A percentile compares a stretch with the other conserved stretches of the same genome.
These are phyloP conservation scores for Synanthedon myopaeformis DNA, from an alignment of 2,888 invertebrate species.

Conservation along the genomic window DNA sequence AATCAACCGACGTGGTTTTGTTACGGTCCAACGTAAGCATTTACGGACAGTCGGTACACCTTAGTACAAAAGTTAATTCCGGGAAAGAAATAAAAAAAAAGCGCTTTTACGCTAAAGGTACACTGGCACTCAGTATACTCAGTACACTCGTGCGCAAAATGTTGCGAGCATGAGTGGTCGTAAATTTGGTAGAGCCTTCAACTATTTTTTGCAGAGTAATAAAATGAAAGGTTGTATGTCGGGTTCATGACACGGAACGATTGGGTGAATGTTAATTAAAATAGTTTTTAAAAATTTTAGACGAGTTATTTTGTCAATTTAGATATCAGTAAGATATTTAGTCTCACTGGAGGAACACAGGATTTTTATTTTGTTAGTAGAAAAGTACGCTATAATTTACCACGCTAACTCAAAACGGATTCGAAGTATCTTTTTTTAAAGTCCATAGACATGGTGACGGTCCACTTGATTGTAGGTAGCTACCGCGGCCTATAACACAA, in stretches of 20 bases:
- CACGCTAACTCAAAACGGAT: too few species aligned
- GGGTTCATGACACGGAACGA: not conserved
- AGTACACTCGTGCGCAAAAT: slow-evolving; percentile 1
- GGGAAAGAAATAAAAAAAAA: slow-evolving; percentile 16
- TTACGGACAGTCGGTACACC: not conserved
- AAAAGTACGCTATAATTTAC: too few species aligned
- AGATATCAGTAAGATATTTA: too few species aligned
- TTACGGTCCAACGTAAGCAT: slow-evolving; percentile 10
- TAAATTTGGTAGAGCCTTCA: not conserved
- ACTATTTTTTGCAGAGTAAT: not conserved
- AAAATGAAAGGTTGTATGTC: slow-evolving; percentile 1
- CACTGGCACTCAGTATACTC: slow-evolving; percentile 6
- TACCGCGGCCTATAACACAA: too few species aligned
- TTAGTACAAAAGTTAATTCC: slow-evolving; percentile 19
- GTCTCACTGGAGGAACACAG: too few species aligned
- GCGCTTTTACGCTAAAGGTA: slow-evolving; percentile 12
- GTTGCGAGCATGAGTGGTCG: not conserved
- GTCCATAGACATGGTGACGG: too few species aligned
- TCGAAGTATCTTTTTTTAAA: too few species aligned
- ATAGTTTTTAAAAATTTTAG: too few species aligned
- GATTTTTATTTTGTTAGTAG: too few species aligned
- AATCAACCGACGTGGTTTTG: slow-evolving; percentile 17
- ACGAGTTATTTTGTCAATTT: too few species aligned
- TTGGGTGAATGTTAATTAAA: not conserved
- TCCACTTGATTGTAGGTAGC: too few species aligned